Evolutionary conservation across 2,888 invertebrate species (phyloP).

Genomic region (Polydrusus cervinus): DNA sequence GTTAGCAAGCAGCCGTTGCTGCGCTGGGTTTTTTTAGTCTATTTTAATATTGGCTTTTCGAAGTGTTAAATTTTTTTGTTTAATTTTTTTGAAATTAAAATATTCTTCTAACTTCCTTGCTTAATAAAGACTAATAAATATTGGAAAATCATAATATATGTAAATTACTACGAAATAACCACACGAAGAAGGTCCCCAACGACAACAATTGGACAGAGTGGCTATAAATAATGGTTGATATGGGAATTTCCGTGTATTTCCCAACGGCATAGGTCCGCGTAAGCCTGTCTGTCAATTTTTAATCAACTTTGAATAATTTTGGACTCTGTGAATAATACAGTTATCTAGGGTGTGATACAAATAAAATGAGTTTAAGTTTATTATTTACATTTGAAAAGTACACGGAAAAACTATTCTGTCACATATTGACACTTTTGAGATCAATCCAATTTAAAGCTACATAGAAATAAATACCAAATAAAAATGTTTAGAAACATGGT

Average conservation of each 20-base stretch:
- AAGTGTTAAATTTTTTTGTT: no score
- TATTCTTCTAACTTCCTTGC: no score
- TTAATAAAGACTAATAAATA: conserved; percentile 3
- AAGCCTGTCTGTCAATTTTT: conserved; percentile 25
- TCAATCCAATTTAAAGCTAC: no score
- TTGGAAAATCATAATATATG: not conserved
- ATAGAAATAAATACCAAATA: no score
- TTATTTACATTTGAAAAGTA: no score
- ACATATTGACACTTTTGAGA: no score
- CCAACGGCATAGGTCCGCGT: conserved; percentile 22
- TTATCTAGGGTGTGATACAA: conserved; percentile 1
- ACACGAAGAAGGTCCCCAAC: conserved; percentile 28
- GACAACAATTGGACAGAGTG: conserved; percentile 32
- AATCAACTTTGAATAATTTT: conserved; percentile 23
- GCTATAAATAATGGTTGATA: conserved; percentile 34
- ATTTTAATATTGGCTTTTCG: no score
- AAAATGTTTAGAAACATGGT: no score
- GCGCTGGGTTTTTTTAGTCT: no score
- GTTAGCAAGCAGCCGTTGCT: no score
- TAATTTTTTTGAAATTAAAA: no score
- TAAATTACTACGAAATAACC: conserved; percentile 2
- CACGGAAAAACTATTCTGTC: no score
- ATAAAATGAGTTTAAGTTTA: not conserved
- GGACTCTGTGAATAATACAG: not conserved
- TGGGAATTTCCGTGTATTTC: conserved; percentile 37